Conservation (phyloP, 2,888 invertebrate genomes). For the Ochropleura leucogaster region DNA sequence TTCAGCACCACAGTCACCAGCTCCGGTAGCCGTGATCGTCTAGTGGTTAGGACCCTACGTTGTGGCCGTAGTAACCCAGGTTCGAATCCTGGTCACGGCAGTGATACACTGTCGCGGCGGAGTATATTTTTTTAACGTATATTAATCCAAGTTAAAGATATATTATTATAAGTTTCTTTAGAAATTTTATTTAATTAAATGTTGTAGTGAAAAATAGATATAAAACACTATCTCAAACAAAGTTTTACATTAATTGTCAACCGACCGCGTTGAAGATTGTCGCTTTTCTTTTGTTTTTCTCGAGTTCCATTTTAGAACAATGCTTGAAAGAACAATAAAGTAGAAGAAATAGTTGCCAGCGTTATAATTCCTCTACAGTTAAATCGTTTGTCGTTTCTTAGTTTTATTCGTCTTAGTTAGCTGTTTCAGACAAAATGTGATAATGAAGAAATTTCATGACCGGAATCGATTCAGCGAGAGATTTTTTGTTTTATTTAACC, state of each 20-base stretch:
- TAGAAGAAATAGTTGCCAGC: constrained; percentile 18
- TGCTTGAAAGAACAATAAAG: constrained; percentile 38
- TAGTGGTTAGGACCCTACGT: constrained; percentile 94
- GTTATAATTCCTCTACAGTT: neutral
- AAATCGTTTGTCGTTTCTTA: neutral
- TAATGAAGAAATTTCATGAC: neutral
- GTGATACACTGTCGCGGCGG: constrained; percentile 78
- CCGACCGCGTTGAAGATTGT: neutral
- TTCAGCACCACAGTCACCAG: constrained; percentile 24
- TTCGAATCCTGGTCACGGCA: constrained; percentile 90
- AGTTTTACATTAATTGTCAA: neutral
- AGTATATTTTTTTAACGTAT: constrained; percentile 61
- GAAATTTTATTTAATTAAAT: neutral
- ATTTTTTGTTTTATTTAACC: too few species aligned
- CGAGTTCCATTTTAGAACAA: constrained; percentile 38
- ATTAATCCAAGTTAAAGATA: too few species aligned
- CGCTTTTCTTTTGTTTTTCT: constrained; percentile 32
- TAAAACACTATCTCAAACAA: neutral
- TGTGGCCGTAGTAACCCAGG: constrained; percentile 94
- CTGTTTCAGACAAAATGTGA: neutral
- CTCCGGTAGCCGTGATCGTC: constrained; percentile 90
- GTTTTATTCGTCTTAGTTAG: neutral
- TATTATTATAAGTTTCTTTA: neutral
- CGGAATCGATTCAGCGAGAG: neutral
- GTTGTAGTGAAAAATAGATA: neutral